Conservation (phyloP, 2,888 invertebrate species). For the Aporophyla lueneburgensis region DNA sequence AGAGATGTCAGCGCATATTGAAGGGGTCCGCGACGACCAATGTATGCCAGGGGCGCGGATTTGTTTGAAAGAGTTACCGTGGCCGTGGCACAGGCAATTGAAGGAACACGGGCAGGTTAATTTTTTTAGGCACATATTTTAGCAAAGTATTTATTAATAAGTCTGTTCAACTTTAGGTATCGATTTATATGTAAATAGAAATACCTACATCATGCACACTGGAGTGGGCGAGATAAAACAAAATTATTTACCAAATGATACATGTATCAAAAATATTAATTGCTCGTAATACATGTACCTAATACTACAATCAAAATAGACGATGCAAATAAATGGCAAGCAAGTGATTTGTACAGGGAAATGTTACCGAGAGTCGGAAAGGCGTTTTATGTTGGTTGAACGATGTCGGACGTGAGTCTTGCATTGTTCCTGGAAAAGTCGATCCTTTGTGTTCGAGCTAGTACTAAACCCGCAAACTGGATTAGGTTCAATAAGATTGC, state of each 20-base stretch:
- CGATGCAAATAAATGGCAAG: conserved; percentile 38
- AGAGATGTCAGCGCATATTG: too few relatives aligned
- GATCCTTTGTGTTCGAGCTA: conserved; percentile 56
- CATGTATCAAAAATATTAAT: conserved; percentile 28
- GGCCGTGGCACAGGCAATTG: too few relatives aligned
- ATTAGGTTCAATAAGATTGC: conserved; percentile 33
- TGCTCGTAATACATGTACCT: neutral
- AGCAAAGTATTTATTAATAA: too few relatives aligned
- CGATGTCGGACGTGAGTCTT: conserved; percentile 48
- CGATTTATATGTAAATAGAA: neutral
- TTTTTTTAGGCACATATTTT: too few relatives aligned
- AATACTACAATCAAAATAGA: conserved; percentile 16
- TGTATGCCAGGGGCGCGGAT: too few relatives aligned
- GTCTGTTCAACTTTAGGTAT: neutral
- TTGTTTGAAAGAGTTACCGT: too few relatives aligned
- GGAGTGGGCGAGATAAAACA: neutral
- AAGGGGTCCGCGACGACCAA: too few relatives aligned
- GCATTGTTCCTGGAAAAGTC: conserved; percentile 70
- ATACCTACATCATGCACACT: neutral
- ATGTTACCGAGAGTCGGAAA: conserved; percentile 51
- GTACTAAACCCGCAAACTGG: conserved; percentile 29
- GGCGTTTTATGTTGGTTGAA: conserved; percentile 45
- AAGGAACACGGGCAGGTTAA: too few relatives aligned
- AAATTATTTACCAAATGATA: neutral
- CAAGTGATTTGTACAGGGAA: conserved; percentile 57